A percentile compares a stretch with the other conserved stretches of the same genome.
Conservation (phyloP, 2,888 invertebrate species). For the Papilio protenor region DNA sequence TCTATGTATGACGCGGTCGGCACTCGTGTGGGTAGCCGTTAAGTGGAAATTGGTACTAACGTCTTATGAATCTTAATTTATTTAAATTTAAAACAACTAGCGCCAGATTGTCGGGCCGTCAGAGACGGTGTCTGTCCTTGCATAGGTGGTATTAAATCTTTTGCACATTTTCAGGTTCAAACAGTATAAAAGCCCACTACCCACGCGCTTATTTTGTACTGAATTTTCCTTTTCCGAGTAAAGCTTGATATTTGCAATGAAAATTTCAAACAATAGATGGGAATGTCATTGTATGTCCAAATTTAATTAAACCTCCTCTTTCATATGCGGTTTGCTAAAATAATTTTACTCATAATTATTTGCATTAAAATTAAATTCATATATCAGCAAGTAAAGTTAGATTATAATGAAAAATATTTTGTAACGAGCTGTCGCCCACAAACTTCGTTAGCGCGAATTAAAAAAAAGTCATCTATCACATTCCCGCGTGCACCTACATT, state of each 20-base stretch:
- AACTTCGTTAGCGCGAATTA: too few species aligned
- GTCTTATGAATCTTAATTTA: not conserved
- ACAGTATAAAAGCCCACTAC: not conserved
- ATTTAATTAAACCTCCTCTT: not conserved
- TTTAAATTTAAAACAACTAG: constrained; percentile 7
- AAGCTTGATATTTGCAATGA: not conserved
- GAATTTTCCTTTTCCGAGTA: not conserved
- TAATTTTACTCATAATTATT: too few species aligned
- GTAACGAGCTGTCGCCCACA: too few species aligned
- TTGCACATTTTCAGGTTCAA: not conserved
- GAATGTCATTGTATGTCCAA: not conserved
- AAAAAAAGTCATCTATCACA: too few species aligned
- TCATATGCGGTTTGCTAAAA: not conserved
- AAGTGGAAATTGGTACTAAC: not conserved
- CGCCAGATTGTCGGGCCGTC: not conserved
- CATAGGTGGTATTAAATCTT: not conserved
- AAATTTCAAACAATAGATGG: not conserved
- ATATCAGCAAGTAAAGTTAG: too few species aligned
- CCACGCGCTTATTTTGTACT: not conserved
- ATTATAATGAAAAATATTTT: too few species aligned
- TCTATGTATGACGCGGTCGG: not conserved
- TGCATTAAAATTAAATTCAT: too few species aligned
- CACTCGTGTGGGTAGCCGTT: not conserved
- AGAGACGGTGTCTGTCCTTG: not conserved
- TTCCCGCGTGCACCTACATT: too few species aligned